These are phyloP conservation scores for Cebidichthys violaceus DNA, from an alignment of 2,113 vertebrate genomes.

Conservation along the genomic window DNA sequence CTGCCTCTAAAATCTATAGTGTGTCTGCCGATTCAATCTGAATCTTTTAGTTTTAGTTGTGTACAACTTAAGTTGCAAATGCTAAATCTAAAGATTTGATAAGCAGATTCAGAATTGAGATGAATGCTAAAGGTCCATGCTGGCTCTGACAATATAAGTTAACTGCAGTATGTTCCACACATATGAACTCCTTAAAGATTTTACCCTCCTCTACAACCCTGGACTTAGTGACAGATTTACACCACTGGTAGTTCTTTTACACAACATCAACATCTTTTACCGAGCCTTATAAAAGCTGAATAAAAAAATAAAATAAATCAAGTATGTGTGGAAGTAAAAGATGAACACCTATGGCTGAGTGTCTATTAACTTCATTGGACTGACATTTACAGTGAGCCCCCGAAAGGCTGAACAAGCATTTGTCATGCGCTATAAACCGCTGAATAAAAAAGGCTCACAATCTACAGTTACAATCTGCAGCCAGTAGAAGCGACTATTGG, in stretches of 20 bases:
- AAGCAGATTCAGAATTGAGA: not conserved
- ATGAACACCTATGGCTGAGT: slow-evolving; percentile 17
- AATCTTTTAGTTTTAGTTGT: not conserved
- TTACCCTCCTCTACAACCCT: not conserved
- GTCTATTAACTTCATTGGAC: slow-evolving; percentile 22
- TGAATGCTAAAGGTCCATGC: not conserved
- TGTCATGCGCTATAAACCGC: slow-evolving; percentile 55
- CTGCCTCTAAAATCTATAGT: not conserved
- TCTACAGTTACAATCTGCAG: slow-evolving; percentile 53
- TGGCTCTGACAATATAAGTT: not conserved
- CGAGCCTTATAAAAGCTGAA: slow-evolving; percentile 1
- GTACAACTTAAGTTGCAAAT: not conserved
- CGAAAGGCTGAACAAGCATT: slow-evolving; percentile 59
- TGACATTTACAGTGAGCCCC: slow-evolving; percentile 63
- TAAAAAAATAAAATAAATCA: not conserved
- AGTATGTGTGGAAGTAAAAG: not conserved
- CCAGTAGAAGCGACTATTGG: not conserved
- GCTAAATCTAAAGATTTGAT: not conserved
- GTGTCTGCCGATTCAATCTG: not conserved
- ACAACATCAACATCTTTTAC: not conserved
- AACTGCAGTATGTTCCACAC: not conserved
- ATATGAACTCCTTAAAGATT: not conserved
- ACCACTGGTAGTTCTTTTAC: not conserved
- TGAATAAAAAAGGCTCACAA: slow-evolving; percentile 27
- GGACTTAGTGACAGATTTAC: slow-evolving; percentile 11